These are phyloP conservation scores for Emmelina monodactyla DNA, from an alignment of 2,888 invertebrate species.

Conservation along the genomic window DNA sequence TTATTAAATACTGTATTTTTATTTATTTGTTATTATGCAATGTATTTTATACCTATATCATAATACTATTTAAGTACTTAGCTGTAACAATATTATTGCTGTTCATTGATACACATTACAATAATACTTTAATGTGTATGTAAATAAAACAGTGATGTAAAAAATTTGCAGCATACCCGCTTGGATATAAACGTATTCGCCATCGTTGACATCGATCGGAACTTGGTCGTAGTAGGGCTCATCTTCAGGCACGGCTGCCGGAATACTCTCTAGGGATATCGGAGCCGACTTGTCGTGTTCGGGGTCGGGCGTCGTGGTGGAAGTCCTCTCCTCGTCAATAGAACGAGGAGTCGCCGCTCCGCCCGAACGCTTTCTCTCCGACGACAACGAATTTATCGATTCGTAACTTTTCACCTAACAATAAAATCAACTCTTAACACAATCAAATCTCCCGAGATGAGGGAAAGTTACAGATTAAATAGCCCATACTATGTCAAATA, in stretches of 20 bases:
- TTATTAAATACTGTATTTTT: too few species aligned
- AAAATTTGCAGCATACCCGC: conserved; percentile 69
- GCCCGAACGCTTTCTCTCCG: conserved; percentile 63
- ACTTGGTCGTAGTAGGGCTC: conserved; percentile 79
- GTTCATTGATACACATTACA: too few species aligned
- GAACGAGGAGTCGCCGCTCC: conserved; percentile 61
- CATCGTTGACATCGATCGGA: conserved; percentile 71
- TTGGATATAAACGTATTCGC: conserved; percentile 80
- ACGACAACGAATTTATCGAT: conserved; percentile 70
- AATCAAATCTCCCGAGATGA: too few species aligned
- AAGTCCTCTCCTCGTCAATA: conserved; percentile 50
- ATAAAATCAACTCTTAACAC: too few species aligned
- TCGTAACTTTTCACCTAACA: conserved; percentile 71
- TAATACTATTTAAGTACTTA: too few species aligned
- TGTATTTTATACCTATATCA: too few species aligned
- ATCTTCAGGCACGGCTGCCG: conserved; percentile 48
- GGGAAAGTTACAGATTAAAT: too few species aligned
- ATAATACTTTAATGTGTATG: too few species aligned
- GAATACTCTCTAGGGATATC: conserved; percentile 47
- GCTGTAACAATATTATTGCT: too few species aligned
- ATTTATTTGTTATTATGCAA: too few species aligned
- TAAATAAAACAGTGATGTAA: too few species aligned
- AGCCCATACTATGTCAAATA: too few species aligned
- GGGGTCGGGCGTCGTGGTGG: conserved; percentile 42
- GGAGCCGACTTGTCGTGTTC: conserved; percentile 49